Conservation (phyloP, 2,797 vertebrate genomes). For the Loriculus beryllinus region DNA sequence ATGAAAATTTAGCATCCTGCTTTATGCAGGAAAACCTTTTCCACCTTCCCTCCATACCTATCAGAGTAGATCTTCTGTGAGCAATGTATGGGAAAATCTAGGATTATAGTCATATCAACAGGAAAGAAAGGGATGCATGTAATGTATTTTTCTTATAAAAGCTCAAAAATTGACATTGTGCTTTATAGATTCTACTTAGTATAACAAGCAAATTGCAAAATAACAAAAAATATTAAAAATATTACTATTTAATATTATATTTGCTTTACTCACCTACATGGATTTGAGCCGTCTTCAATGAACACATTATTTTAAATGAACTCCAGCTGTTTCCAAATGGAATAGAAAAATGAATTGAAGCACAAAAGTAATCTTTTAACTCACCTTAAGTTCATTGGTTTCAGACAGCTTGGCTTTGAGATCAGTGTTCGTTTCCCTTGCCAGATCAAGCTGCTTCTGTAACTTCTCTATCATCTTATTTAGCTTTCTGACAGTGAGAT, state of each 20-base stretch:
- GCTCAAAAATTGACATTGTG: background rate
- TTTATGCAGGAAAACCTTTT: background rate
- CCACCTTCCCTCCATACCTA: rapidly evolving
- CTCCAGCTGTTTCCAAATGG: background rate
- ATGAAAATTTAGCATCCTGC: background rate
- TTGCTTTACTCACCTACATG: background rate
- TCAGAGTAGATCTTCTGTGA: background rate
- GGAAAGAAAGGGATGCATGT: background rate
- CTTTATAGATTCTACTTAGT: background rate
- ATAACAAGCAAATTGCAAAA: background rate
- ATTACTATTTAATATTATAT: background rate
- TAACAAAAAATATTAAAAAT: background rate
- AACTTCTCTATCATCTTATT: slow-evolving; percentile 84
- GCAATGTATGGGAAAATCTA: background rate
- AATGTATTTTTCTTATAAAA: background rate
- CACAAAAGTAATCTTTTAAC: slow-evolving; percentile 10
- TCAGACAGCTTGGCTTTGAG: slow-evolving; percentile 87
- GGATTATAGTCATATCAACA: background rate
- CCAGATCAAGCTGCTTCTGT: slow-evolving; percentile 82
- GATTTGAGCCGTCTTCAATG: background rate
- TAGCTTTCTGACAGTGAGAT: slow-evolving; percentile 75
- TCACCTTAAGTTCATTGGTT: slow-evolving; percentile 89
- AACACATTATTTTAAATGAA: background rate
- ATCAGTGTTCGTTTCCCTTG: slow-evolving; percentile 76
- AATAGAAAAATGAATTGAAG: background rate